These are phyloP conservation scores for Oryzias curvinotus DNA, from an alignment of 2,113 vertebrate genomes.

Conservation along the genomic window DNA sequence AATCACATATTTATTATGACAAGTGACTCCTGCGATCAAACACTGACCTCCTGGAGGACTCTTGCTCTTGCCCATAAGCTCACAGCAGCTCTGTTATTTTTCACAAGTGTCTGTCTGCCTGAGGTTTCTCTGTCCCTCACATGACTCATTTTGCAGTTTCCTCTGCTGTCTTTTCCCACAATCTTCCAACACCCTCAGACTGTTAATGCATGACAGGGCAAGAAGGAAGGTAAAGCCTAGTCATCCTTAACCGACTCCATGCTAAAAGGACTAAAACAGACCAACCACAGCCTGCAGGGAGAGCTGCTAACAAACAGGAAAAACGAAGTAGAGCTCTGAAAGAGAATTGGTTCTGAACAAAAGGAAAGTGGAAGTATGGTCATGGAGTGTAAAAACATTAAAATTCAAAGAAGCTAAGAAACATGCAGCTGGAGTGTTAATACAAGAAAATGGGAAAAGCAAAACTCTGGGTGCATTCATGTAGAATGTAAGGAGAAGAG, in stretches of 20 bases:
- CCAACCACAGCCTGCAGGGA: not conserved
- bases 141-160: slow-evolving; percentile 27
- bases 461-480: slow-evolving; percentile 38
- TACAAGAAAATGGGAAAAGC: slow-evolving; percentile 34
- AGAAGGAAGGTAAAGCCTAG: not conserved
- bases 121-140: slow-evolving; percentile 35
- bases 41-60: slow-evolving; percentile 39
- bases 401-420: slow-evolving; percentile 12
- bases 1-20: slow-evolving; percentile 57
- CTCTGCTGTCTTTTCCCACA: slow-evolving; percentile 20
- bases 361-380: slow-evolving; percentile 23
- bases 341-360: slow-evolving; percentile 18
- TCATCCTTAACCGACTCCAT: slow-evolving; percentile 11
- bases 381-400: slow-evolving; percentile 8
- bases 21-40: slow-evolving; percentile 35
- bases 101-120: slow-evolving; percentile 43
- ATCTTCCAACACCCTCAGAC: not conserved
- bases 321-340: slow-evolving; percentile 7
- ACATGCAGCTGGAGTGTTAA: slow-evolving; percentile 39
- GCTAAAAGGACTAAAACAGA: not conserved
- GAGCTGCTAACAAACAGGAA: not conserved
- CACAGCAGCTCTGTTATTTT: slow-evolving; percentile 46
- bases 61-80: slow-evolving; percentile 48
- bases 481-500: slow-evolving; percentile 2
- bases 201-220: slow-evolving; percentile 5